Conservation (phyloP, 2,888 invertebrate species). For the Caenorhabditis uteleia region DNA sequence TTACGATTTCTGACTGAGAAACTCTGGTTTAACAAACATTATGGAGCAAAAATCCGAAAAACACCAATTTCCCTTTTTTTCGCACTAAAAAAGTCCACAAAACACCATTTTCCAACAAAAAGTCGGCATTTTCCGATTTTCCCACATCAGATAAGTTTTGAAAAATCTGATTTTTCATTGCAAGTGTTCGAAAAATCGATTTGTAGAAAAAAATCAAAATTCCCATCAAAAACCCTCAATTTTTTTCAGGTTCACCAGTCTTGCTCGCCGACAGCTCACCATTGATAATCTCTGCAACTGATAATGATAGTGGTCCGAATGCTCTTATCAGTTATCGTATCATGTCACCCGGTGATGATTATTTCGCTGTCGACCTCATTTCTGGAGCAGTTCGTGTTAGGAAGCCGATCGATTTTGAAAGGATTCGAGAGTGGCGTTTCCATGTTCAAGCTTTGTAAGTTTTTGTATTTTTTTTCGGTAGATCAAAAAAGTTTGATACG, state of each 20-base stretch:
- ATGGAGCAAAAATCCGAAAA: no score
- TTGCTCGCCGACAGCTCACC: slow-evolving; percentile 72
- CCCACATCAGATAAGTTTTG: no score
- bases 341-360: slow-evolving; percentile 80
- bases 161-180: not conserved
- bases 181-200: no score
- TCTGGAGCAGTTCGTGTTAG: slow-evolving; percentile 84
- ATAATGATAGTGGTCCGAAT: slow-evolving; percentile 85
- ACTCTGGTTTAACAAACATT: no score
- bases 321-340: slow-evolving; percentile 81
- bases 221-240: no score
- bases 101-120: no score
- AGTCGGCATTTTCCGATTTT: no score
- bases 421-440: slow-evolving; percentile 64
- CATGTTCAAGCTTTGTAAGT: slow-evolving; percentile 49
- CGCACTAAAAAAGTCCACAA: no score
- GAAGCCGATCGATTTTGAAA: slow-evolving; percentile 83
- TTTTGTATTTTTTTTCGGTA: not conserved
- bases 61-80: no score
- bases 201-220: not conserved
- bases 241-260: slow-evolving; percentile 4
- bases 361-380: slow-evolving; percentile 85
- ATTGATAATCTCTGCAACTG: slow-evolving; percentile 83
- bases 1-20: no score
- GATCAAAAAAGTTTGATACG: not conserved